Conservation (phyloP, 2,888 invertebrate genomes). For the Drosophila gaucha region DNA sequence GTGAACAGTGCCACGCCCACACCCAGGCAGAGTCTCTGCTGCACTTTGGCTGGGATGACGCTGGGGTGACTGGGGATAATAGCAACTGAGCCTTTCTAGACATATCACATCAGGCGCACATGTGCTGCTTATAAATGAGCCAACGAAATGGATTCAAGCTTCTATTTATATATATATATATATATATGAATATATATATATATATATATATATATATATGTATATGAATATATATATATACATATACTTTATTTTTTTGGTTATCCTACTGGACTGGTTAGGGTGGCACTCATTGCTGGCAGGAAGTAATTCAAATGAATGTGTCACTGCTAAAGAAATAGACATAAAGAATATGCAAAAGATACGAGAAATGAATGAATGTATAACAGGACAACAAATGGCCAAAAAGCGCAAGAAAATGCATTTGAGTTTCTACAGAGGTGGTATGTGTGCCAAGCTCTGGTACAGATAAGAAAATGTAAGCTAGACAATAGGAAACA, state of each 20-base stretch:
- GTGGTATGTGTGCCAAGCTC: slow-evolving; percentile 19
- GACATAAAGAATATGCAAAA: slow-evolving; percentile 48
- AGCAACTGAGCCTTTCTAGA: slow-evolving; percentile 56
- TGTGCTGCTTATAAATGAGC: slow-evolving; percentile 73
- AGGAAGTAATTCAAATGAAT: slow-evolving; percentile 74
- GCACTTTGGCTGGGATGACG: slow-evolving; percentile 16
- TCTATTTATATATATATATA: slow-evolving; percentile 10
- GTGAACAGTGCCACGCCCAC: slow-evolving; percentile 47
- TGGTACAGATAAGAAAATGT: slow-evolving; percentile 32
- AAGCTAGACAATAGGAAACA: slow-evolving; percentile 20
- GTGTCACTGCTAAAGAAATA: slow-evolving; percentile 62
- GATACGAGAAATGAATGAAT: slow-evolving; percentile 38
- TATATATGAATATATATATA: not conserved
- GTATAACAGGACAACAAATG: slow-evolving; percentile 48
- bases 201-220: not conserved
- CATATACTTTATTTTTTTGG: slow-evolving; percentile 18
- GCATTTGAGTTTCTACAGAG: slow-evolving; percentile 18
- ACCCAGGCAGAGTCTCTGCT: not conserved
- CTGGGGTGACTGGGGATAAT: slow-evolving; percentile 31
- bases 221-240: too few relatives aligned
- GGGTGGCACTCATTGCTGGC: slow-evolving; percentile 33
- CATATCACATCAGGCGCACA: slow-evolving; percentile 62
- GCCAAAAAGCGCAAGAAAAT: slow-evolving; percentile 25
- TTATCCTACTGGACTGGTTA: slow-evolving; percentile 3
- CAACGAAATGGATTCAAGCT: slow-evolving; percentile 57